phyloP scores from a whole-genome alignment of 1,140 invertebrate genomes.

The Heliconius melpomene region DNA sequence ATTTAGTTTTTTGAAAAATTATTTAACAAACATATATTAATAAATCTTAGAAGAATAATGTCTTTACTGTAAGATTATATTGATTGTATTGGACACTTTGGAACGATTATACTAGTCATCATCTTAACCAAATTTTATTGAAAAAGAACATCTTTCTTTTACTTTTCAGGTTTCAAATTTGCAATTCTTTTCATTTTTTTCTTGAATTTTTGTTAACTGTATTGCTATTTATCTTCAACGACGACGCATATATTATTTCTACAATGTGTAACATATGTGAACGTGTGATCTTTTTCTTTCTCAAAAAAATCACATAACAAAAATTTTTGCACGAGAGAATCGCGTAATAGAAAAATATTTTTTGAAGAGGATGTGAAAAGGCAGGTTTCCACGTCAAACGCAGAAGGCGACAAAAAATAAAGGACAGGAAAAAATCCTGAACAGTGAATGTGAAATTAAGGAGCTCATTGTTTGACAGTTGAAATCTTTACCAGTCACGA shows the following conservation, averaged over 20 bases:
- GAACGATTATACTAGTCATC: no score
- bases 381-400: conserved; percentile 38
- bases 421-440: conserved; percentile 32
- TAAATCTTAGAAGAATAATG: not conserved
- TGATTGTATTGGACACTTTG: no score
- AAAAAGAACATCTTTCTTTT: no score
- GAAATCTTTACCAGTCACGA: conserved; percentile 28
- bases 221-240: no score
- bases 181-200: no score
- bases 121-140: no score
- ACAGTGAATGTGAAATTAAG: conserved; percentile 45
- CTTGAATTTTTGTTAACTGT: no score
- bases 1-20: not conserved
- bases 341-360: conserved; percentile 20
- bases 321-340: not conserved
- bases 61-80: not conserved
- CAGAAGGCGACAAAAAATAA: conserved; percentile 40
- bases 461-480: conserved; percentile 37
- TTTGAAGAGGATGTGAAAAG: conserved; percentile 23
- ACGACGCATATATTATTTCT: no score
- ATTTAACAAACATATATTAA: not conserved
- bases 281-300: no score
- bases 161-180: no score
- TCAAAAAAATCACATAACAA: not conserved
- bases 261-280: no score